Conservation (phyloP, 2,113 vertebrate species). For the Hiodon alosoides region DNA sequence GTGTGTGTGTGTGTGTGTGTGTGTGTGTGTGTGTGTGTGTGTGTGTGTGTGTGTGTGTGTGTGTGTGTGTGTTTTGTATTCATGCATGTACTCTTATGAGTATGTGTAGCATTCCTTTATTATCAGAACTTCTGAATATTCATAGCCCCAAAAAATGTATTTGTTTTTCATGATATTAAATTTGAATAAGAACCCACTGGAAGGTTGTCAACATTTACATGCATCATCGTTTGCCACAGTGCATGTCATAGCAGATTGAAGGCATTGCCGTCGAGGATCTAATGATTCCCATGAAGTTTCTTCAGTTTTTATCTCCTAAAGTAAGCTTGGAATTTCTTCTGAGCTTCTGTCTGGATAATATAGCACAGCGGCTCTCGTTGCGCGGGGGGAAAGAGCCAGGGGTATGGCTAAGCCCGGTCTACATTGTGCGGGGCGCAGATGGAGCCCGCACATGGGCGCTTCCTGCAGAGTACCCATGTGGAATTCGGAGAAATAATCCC, state of each 20-base stretch:
- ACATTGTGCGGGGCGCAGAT: not conserved
- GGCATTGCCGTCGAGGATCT: not conserved
- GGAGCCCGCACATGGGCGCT: not conserved
- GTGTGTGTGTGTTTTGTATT: no score
- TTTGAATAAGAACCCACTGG: not conserved
- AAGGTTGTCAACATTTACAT: not conserved
- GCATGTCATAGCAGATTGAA: not conserved
- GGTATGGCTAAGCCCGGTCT: not conserved
- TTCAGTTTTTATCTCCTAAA: not conserved
- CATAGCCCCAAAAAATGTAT: no score
- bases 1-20: no score
- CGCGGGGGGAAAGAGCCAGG: not conserved
- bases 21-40: no score
- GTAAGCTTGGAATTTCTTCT: not conserved
- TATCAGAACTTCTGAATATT: no score
- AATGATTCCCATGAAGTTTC: not conserved
- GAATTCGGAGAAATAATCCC: constrained; percentile 5
- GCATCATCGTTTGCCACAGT: not conserved
- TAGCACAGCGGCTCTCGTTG: no score
- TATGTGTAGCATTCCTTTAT: no score
- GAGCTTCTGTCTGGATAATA: not conserved
- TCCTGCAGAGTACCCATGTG: not conserved
- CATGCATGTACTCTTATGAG: no score
- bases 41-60: no score
- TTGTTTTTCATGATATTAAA: no score